These are phyloP conservation scores for Phania funesta DNA, from an alignment of 2,888 invertebrate species.

Conservation along the genomic window DNA sequence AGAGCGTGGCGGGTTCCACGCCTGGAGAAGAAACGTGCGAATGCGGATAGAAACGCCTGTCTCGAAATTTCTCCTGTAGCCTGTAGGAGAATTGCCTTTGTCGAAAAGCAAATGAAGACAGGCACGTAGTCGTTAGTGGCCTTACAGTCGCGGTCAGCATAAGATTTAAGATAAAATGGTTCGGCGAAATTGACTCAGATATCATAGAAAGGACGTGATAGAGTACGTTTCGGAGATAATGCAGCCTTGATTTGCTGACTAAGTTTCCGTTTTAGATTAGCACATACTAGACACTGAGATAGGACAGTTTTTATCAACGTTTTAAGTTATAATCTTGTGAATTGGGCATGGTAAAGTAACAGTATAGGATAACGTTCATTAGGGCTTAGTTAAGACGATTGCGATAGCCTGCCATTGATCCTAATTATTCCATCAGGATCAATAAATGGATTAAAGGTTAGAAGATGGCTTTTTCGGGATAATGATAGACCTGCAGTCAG, in stretches of 20 bases:
- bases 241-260: no score
- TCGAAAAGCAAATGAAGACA: no score
- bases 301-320: background rate
- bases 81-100: background rate
- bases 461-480: background rate
- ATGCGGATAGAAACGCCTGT: no score
- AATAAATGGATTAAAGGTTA: background rate
- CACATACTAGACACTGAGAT: no score
- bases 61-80: background rate
- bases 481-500: background rate
- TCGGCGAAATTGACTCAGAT: slow-evolving; percentile 2
- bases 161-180: no score
- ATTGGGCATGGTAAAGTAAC: background rate
- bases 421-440: background rate
- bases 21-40: no score
- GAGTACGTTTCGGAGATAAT: no score
- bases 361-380: background rate
- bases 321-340: background rate
- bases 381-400: background rate
- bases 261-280: no score
- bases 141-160: no score
- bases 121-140: background rate
- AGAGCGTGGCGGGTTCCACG: background rate
- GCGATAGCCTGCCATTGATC: background rate
- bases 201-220: no score